phyloP scores from a whole-genome alignment of 2,797 vertebrate species.

The Peromyscus nudipes region DNA sequence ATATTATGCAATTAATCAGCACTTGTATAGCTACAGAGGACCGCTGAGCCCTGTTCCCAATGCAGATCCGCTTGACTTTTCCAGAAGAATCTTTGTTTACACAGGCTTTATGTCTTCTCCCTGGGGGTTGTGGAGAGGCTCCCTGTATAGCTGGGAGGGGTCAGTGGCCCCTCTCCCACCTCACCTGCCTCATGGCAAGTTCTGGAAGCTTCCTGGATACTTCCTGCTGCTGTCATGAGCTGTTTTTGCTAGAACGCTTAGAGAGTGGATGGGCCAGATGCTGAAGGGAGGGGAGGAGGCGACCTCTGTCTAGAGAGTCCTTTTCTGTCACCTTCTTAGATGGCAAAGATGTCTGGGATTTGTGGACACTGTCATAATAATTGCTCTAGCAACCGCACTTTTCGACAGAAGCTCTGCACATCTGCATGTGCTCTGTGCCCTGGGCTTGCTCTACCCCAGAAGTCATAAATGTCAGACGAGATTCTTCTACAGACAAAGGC shows the following conservation, averaged over 20 bases:
- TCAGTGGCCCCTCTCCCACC: neutral
- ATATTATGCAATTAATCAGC: conserved; percentile 82
- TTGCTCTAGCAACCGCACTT: conserved; percentile 53
- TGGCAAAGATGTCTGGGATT: conserved; percentile 29
- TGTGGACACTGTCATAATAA: conserved; percentile 40
- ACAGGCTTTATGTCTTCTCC: neutral
- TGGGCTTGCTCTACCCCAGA: neutral
- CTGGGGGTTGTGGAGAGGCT: neutral
- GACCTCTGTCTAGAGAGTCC: conserved; percentile 41
- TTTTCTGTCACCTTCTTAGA: conserved; percentile 64
- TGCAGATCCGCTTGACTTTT: conserved; percentile 66
- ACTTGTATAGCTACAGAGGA: conserved; percentile 73
- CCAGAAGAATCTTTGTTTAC: neutral
- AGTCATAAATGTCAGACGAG: conserved; percentile 45
- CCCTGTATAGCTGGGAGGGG: neutral
- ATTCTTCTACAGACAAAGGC: conserved; percentile 44
- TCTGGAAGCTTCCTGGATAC: neutral
- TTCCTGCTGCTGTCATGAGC: neutral
- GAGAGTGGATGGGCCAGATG: conserved; percentile 41
- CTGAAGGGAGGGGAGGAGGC: neutral
- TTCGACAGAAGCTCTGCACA: conserved; percentile 38
- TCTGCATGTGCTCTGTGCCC: neutral
- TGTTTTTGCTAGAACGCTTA: neutral
- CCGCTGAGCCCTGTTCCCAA: conserved; percentile 43
- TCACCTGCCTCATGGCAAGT: neutral